A percentile compares a stretch with the other conserved stretches of the same genome.
Conservation (phyloP, 2,113 vertebrate genomes). For the Xerus inauris region DNA sequence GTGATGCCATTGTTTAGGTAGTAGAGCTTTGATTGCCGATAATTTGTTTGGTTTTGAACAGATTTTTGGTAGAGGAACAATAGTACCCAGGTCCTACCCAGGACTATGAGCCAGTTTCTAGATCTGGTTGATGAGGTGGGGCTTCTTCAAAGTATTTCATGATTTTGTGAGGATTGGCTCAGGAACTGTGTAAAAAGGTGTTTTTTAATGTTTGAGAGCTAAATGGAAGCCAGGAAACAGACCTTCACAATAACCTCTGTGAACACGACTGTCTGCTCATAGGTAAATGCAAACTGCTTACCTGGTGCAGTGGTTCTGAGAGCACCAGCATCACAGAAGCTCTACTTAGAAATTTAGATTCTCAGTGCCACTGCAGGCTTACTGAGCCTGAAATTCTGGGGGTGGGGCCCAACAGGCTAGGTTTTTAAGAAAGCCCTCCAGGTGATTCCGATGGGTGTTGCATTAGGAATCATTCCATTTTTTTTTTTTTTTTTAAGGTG, state of each 20-base stretch:
- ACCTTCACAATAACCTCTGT: background rate
- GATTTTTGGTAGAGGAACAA: background rate
- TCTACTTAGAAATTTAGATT: background rate
- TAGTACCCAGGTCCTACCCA: background rate
- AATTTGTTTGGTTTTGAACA: conserved; percentile 13
- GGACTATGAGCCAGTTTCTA: background rate
- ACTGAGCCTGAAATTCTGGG: background rate
- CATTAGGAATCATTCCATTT: background rate
- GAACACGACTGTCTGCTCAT: background rate
- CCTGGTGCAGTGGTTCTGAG: background rate
- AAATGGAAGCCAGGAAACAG: background rate
- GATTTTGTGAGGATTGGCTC: background rate
- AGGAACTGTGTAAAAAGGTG: background rate
- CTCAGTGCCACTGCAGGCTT: background rate
- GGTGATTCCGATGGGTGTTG: background rate
- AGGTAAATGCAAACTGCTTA: background rate
- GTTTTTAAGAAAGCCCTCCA: background rate
- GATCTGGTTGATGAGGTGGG: background rate
- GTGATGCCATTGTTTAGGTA: background rate
- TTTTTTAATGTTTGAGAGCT: background rate
- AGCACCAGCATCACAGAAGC: background rate
- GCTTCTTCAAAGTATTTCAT: background rate
- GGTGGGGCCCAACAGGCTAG: background rate
- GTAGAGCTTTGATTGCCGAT: background rate
- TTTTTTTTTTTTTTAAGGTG: too few species aligned